A percentile compares a stretch with the other conserved stretches of the same genome.
These are phyloP conservation scores for Xenentodon cancila DNA, from an alignment of 2,797 vertebrate species.

Conservation along the genomic window DNA sequence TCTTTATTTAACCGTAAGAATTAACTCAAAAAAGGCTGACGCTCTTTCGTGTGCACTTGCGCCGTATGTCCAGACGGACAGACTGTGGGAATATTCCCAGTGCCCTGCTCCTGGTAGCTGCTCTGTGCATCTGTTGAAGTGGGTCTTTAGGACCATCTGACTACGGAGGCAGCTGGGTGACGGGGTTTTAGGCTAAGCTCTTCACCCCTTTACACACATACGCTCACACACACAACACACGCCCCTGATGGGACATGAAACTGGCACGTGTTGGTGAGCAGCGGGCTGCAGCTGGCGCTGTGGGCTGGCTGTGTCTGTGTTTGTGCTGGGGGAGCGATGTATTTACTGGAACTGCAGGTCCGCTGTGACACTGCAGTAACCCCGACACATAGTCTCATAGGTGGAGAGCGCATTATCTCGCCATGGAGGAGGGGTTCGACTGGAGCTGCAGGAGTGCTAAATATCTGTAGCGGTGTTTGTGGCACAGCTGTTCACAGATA, in stretches of 20 bases:
- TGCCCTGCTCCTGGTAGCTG: constrained; percentile 36
- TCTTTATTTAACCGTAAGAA: background rate
- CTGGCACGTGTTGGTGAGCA: constrained; percentile 61
- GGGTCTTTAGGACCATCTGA: constrained; percentile 73
- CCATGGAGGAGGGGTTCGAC: constrained; percentile 15
- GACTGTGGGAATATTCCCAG: constrained; percentile 47
- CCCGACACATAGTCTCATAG: constrained; percentile 31
- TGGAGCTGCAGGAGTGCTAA: constrained; percentile 8
- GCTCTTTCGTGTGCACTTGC: constrained; percentile 2
- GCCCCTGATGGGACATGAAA: constrained; percentile 51
- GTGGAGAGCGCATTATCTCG: constrained; percentile 20
- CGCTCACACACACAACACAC: constrained; percentile 31
- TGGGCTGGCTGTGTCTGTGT: constrained; percentile 38
- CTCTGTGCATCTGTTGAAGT: constrained; percentile 73
- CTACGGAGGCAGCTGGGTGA: constrained; percentile 71
- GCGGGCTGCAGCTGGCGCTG: constrained; percentile 68
- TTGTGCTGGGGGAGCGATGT: constrained; percentile 21
- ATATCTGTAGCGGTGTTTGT: constrained; percentile 34
- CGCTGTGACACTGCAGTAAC: constrained; percentile 39
- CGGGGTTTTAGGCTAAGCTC: constrained; percentile 73
- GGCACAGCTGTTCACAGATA: constrained; percentile 45
- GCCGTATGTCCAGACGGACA: constrained; percentile 21
- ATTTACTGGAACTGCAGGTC: constrained; percentile 44
- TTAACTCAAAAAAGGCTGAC: constrained; percentile 8
- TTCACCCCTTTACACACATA: constrained; percentile 52